A percentile compares a stretch with the other conserved stretches of the same genome.
phyloP scores from a whole-genome alignment of 2,797 vertebrate genomes.

The Chaetodon trifasciatus region DNA sequence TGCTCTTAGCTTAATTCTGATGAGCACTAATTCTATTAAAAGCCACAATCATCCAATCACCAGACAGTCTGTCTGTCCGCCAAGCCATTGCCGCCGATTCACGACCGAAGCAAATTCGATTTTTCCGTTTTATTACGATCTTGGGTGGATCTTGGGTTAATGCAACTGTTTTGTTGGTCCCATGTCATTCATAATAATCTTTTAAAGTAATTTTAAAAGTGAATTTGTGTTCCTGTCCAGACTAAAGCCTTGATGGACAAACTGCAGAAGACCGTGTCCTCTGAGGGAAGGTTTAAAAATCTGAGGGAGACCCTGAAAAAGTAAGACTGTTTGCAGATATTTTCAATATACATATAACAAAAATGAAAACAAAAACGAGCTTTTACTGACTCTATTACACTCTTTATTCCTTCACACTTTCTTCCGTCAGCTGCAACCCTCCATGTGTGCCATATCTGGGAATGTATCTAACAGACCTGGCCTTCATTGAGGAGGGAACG shows the following conservation, averaged over 20 bases:
- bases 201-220: slow-evolving; percentile 19
- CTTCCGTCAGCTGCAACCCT: slow-evolving; percentile 90
- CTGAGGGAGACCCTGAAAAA: slow-evolving; percentile 98
- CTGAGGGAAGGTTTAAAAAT: slow-evolving; percentile 98
- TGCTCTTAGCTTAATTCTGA: slow-evolving; percentile 36
- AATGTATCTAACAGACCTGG: slow-evolving; percentile 97
- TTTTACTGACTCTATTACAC: background rate
- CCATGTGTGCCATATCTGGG: slow-evolving; percentile 96
- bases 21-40: slow-evolving; percentile 34
- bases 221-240: slow-evolving; percentile 77
- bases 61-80: slow-evolving; percentile 33
- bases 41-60: slow-evolving; percentile 29
- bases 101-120: slow-evolving; percentile 10
- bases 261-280: slow-evolving; percentile 96
- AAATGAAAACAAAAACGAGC: background rate
- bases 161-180: background rate
- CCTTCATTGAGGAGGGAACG: slow-evolving; percentile 97
- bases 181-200: background rate
- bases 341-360: background rate
- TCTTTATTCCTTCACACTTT: background rate
- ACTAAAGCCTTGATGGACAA: slow-evolving; percentile 97
- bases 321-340: slow-evolving; percentile 78
- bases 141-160: background rate
- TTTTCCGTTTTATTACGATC: slow-evolving; percentile 27
- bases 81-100: background rate